Evolutionary conservation across 2,888 invertebrate species (phyloP).

Genomic region (Acleris emargana): DNA sequence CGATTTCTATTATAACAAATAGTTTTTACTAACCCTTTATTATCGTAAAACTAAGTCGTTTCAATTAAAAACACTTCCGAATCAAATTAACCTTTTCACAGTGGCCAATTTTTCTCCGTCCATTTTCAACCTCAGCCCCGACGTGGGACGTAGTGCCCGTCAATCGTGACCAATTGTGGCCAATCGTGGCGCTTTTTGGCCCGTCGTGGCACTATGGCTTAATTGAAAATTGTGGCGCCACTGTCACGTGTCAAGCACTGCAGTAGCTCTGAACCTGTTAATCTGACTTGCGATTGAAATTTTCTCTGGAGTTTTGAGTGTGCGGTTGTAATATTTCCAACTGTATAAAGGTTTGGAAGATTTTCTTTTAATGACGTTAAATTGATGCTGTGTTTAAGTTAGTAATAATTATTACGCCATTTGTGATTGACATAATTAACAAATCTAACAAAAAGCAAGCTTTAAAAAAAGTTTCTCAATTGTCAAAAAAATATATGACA

Average conservation of each 20-base stretch:
- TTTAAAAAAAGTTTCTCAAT: no score
- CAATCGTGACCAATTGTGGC: conserved; percentile 14
- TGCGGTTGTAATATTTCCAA: not conserved
- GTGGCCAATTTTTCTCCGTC: not conserved
- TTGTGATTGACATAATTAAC: no score
- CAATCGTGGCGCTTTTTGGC: not conserved
- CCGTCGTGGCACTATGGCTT: conserved; percentile 15
- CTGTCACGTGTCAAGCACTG: conserved; percentile 16
- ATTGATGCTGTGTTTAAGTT: no score
- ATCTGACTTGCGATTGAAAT: conserved; percentile 23
- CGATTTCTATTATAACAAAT: no score
- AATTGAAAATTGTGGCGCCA: conserved; percentile 20
- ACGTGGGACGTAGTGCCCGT: conserved; percentile 5
- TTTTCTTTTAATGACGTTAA: not conserved
- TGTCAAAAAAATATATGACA: no score
- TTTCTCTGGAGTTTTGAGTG: not conserved
- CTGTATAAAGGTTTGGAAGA: not conserved
- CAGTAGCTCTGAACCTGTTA: conserved; percentile 11
- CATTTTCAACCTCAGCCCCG: conserved; percentile 2
- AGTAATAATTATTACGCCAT: no score
- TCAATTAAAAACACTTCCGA: no score
- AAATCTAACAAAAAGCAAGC: no score
- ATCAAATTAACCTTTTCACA: not conserved
- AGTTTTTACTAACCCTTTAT: no score
- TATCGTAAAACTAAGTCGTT: no score